These are phyloP conservation scores for Todiramphus chloris DNA, from an alignment of 2,113 vertebrate species.

Conservation along the genomic window DNA sequence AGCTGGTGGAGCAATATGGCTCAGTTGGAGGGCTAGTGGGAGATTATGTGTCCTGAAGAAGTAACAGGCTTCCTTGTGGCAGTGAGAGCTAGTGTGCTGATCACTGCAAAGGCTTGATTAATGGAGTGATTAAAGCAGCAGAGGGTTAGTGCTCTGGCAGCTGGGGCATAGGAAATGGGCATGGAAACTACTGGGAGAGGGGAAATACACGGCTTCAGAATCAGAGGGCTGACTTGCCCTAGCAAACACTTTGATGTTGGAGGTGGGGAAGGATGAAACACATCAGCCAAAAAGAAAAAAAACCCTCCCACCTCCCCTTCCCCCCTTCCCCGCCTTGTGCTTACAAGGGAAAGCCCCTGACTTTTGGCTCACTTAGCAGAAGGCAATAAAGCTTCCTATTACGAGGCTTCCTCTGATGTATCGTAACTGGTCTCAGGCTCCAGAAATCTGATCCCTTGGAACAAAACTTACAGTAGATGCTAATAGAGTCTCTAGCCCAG, in stretches of 20 bases:
- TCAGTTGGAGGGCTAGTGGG: slow-evolving; percentile 41
- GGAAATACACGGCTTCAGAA: slow-evolving; percentile 64
- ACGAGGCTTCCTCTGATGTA: slow-evolving; percentile 61
- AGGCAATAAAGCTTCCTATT: slow-evolving; percentile 67
- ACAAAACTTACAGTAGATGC: slow-evolving; percentile 50
- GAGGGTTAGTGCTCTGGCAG: slow-evolving; percentile 65
- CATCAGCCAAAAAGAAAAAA: slow-evolving; percentile 59
- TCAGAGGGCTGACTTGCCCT: slow-evolving; percentile 53
- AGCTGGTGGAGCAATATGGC: slow-evolving; percentile 32
- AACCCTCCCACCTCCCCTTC: background rate
- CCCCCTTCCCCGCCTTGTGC: background rate
- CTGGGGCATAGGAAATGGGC: slow-evolving; percentile 68
- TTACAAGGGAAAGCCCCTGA: slow-evolving; percentile 52
- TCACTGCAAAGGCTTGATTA: slow-evolving; percentile 62
- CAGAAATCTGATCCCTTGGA: slow-evolving; percentile 62
- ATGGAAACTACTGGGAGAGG: slow-evolving; percentile 60
- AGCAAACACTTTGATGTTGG: slow-evolving; percentile 66
- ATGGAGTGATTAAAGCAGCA: slow-evolving; percentile 67
- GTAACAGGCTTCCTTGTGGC: slow-evolving; percentile 65
- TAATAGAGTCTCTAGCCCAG: background rate
- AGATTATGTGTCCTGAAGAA: slow-evolving; percentile 70
- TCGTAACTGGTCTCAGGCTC: slow-evolving; percentile 62
- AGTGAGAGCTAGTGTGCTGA: slow-evolving; percentile 43
- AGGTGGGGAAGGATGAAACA: slow-evolving; percentile 72
- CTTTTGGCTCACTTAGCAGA: slow-evolving; percentile 56